Conservation (phyloP, 2,888 invertebrate species). For the Apotomis betuletana region DNA sequence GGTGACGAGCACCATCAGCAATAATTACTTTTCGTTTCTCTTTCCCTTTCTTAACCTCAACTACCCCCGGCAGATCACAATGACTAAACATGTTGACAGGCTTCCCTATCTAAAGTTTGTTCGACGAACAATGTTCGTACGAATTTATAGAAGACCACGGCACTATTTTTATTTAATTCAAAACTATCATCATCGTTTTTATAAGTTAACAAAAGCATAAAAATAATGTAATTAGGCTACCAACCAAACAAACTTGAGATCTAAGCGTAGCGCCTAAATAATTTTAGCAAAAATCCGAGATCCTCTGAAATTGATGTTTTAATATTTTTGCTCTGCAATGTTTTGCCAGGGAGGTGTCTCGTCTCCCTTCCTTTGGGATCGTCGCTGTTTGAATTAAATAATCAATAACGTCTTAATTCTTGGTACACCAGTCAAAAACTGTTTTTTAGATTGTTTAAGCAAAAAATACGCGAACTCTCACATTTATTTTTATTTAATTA, state of each 20-base stretch:
- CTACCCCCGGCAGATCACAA: background rate
- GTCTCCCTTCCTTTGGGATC: conserved; percentile 24
- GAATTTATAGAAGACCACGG: too few species aligned
- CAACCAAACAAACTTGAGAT: background rate
- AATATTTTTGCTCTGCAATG: conserved; percentile 21
- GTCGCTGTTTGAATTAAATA: conserved; percentile 29
- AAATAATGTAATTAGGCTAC: too few species aligned
- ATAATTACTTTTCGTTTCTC: conserved; percentile 14
- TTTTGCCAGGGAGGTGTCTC: conserved; percentile 17
- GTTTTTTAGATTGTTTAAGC: conserved; percentile 1
- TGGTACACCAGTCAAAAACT: conserved; percentile 12
- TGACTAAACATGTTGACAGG: background rate
- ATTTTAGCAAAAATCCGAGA: background rate
- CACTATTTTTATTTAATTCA: too few species aligned
- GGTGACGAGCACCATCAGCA: conserved; percentile 11
- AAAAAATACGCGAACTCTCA: too few species aligned
- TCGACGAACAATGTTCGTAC: too few species aligned
- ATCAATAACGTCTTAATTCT: conserved; percentile 33
- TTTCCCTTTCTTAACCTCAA: background rate
- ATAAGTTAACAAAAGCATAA: too few species aligned
- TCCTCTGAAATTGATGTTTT: conserved; percentile 1
- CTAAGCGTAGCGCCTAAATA: background rate
- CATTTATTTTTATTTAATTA: too few species aligned
- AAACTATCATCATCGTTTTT: too few species aligned
- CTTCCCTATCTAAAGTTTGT: too few species aligned